Conservation (phyloP, 2,797 vertebrate genomes). For the Babyrousa celebensis region DNA sequence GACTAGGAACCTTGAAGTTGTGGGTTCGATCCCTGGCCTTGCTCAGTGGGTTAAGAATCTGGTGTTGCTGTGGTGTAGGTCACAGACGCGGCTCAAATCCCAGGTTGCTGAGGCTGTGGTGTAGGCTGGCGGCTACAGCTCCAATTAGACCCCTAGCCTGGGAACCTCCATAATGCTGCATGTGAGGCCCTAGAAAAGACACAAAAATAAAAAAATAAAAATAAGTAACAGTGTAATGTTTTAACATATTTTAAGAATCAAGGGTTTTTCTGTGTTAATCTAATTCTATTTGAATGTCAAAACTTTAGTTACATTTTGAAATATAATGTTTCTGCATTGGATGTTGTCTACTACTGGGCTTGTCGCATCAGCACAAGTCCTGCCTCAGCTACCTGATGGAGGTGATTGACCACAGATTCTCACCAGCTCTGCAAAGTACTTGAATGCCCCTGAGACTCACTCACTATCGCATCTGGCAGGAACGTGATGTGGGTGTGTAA, state of each 20-base stretch:
- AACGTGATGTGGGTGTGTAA: background rate
- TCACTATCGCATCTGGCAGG: background rate
- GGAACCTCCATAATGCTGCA: no score
- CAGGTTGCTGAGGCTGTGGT: no score
- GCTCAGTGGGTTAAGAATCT: no score
- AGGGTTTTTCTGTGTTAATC: slow-evolving; percentile 13
- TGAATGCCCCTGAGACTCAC: background rate
- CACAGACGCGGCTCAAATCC: no score
- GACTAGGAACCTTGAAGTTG: no score
- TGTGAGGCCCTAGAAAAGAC: no score
- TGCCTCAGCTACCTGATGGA: background rate
- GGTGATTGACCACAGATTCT: background rate
- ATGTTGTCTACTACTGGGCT: background rate
- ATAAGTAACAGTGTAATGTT: background rate
- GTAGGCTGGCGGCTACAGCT: no score
- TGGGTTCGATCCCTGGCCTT: no score
- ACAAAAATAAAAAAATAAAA: slow-evolving; percentile 53
- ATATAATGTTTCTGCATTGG: background rate
- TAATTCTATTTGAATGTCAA: slow-evolving; percentile 64
- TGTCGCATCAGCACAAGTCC: background rate
- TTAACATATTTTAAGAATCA: slow-evolving; percentile 63
- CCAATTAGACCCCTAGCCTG: no score
- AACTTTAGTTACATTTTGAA: slow-evolving; percentile 72
- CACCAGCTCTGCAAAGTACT: background rate
- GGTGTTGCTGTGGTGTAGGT: no score